These are phyloP conservation scores for Acanthochromis polyacanthus DNA, from an alignment of 2,113 vertebrate species.

Conservation along the genomic window DNA sequence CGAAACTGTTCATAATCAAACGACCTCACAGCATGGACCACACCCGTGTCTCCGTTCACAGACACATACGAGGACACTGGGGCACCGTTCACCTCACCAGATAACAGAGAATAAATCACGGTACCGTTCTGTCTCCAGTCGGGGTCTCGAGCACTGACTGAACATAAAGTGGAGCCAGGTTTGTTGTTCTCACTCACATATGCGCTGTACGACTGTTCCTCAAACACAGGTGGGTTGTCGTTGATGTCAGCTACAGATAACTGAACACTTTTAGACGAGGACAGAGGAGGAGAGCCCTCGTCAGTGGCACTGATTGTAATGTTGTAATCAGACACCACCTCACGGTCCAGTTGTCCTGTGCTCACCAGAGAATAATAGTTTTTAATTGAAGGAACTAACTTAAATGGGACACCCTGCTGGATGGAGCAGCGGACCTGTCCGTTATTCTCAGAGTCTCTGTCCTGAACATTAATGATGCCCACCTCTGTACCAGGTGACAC, in stretches of 20 bases:
- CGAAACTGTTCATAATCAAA: conserved; percentile 85
- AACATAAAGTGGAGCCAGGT: conserved; percentile 78
- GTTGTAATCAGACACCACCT: conserved; percentile 70
- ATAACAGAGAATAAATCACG: conserved; percentile 77
- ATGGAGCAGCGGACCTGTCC: conserved; percentile 80
- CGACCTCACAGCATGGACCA: conserved; percentile 79
- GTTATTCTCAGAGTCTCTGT: conserved; percentile 83
- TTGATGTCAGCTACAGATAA: conserved; percentile 76
- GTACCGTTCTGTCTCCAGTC: conserved; percentile 79
- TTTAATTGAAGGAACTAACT: conserved; percentile 81
- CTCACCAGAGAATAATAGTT: conserved; percentile 79
- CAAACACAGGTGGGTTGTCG: conserved; percentile 75
- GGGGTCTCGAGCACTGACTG: conserved; percentile 75
- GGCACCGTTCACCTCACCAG: conserved; percentile 55
- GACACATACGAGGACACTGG: conserved; percentile 80
- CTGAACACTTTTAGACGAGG: conserved; percentile 59
- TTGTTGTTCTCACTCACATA: conserved; percentile 83
- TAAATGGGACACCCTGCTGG: conserved; percentile 76
- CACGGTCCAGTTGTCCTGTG: conserved; percentile 70
- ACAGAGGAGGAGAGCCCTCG: conserved; percentile 79
- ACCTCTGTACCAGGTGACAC: conserved; percentile 79
- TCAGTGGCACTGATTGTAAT: conserved; percentile 74
- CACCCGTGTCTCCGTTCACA: conserved; percentile 82
- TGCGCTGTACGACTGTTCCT: conserved; percentile 66
- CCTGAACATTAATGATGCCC: conserved; percentile 84